Evolutionary conservation across 2,888 invertebrate species (phyloP).

Genomic region (Conomelus anceps): DNA sequence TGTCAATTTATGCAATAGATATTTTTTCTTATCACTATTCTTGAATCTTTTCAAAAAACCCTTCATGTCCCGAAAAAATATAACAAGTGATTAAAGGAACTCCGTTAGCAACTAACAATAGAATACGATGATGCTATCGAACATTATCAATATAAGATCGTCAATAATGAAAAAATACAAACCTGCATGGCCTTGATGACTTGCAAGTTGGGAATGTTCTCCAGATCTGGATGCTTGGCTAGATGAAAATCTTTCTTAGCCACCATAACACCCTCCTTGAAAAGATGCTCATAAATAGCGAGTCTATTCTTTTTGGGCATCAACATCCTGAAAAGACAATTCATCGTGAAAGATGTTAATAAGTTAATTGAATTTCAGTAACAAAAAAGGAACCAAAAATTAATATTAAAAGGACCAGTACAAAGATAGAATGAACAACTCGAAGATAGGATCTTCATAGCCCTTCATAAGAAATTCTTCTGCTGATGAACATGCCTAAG

Average conservation of each 20-base stretch:
- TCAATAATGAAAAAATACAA: conserved; percentile 28
- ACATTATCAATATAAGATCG: not conserved
- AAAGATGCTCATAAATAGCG: conserved; percentile 94
- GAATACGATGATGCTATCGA: not conserved
- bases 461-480: too few relatives aligned
- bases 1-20: too few relatives aligned
- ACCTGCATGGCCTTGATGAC: conserved; percentile 96
- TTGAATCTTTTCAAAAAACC: too few relatives aligned
- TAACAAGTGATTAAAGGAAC: not conserved
- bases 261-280: conserved; percentile 99
- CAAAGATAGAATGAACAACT: too few relatives aligned
- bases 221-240: conserved; percentile 92
- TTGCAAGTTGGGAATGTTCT: conserved; percentile 92
- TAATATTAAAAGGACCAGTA: too few relatives aligned
- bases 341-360: too few relatives aligned
- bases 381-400: too few relatives aligned
- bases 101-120: not conserved
- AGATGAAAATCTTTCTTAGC: conserved; percentile 98
- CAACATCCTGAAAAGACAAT: conserved; percentile 82
- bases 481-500: too few relatives aligned
- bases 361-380: too few relatives aligned
- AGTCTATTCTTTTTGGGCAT: conserved; percentile 98
- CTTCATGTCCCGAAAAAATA: too few relatives aligned
- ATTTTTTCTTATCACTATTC: too few relatives aligned
- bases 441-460: too few relatives aligned